phyloP scores from a whole-genome alignment of 2,888 invertebrate species.

The Scelioninae gen. 1 region DNA sequence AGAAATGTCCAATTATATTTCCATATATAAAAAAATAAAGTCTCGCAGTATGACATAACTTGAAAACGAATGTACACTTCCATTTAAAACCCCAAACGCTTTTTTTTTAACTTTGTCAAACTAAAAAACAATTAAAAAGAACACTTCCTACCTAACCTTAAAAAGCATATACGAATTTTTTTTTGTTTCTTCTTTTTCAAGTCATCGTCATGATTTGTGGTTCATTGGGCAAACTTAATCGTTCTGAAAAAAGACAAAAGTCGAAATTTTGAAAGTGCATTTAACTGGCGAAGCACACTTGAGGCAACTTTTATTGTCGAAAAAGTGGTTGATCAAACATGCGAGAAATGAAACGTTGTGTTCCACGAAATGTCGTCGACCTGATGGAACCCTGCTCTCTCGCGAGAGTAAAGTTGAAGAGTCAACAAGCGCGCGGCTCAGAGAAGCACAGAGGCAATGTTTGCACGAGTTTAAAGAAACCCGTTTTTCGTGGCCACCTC shows the following conservation, averaged over 20 bases:
- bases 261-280: too few species aligned
- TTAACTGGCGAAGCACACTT: slow-evolving; percentile 39
- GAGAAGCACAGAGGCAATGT: slow-evolving; percentile 74
- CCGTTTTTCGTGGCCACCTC: slow-evolving; percentile 76
- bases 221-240: too few species aligned
- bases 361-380: slow-evolving; percentile 71
- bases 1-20: too few species aligned
- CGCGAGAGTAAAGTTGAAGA: slow-evolving; percentile 77
- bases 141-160: too few species aligned
- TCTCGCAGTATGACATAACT: too few species aligned
- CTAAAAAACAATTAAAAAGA: too few species aligned
- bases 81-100: not conserved
- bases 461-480: slow-evolving; percentile 83
- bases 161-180: too few species aligned
- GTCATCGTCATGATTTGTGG: too few species aligned
- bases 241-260: too few species aligned
- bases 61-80: not conserved
- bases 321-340: slow-evolving; percentile 64
- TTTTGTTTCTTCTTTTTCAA: too few species aligned
- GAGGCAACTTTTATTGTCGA: slow-evolving; percentile 55
- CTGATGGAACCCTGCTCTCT: slow-evolving; percentile 26
- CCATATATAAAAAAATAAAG: too few species aligned
- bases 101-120: too few species aligned
- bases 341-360: slow-evolving; percentile 59
- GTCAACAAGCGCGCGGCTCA: slow-evolving; percentile 79